Percentiles rank a stretch among this genome's conserved stretches.
Conservation (phyloP, 2,113 vertebrate species). For the Calidris pygmaea region DNA sequence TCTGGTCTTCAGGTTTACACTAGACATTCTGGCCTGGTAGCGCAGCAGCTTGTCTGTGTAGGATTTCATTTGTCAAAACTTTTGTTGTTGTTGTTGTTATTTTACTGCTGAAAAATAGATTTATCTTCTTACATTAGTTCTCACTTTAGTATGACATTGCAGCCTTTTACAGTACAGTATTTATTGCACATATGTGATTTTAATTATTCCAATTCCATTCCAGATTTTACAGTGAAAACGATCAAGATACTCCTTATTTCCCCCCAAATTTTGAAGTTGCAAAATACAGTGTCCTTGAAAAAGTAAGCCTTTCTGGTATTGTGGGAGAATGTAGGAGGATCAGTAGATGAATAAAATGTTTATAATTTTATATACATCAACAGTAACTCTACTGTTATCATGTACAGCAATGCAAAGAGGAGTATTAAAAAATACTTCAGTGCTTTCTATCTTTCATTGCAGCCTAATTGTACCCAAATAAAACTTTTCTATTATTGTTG, state of each 20-base stretch:
- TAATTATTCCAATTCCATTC: conserved; percentile 54
- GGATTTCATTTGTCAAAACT: background rate
- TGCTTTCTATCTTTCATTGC: background rate
- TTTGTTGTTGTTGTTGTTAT: background rate
- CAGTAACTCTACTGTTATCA: background rate
- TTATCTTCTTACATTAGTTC: background rate
- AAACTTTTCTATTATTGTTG: background rate
- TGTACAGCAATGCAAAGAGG: background rate
- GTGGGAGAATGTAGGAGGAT: background rate
- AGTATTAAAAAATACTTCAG: background rate
- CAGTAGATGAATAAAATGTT: background rate
- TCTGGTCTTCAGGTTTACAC: background rate
- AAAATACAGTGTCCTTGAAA: conserved; percentile 81
- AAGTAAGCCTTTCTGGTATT: conserved; percentile 67
- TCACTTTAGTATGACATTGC: background rate
- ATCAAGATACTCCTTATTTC: conserved; percentile 59
- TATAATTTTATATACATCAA: background rate
- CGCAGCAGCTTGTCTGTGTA: background rate
- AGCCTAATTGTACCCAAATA: background rate
- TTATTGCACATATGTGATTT: background rate
- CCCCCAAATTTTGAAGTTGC: conserved; percentile 81
- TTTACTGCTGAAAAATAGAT: background rate
- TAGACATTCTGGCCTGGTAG: background rate
- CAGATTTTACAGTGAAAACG: conserved; percentile 69
- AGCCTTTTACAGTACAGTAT: background rate